Conservation (phyloP, 2,888 invertebrate genomes). For the Diplolepis rosae region DNA sequence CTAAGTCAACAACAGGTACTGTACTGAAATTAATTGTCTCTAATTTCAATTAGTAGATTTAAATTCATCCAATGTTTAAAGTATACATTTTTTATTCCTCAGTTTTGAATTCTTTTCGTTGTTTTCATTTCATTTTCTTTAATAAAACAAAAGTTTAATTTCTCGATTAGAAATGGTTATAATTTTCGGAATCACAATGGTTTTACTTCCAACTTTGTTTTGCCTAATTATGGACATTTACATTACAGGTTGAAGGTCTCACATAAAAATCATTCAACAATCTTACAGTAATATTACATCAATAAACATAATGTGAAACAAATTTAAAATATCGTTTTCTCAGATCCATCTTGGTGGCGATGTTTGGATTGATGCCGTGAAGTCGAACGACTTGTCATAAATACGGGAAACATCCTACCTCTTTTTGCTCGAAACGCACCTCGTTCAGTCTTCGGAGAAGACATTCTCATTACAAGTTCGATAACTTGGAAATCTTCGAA, state of each 20-base stretch:
- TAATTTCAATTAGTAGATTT: not conserved
- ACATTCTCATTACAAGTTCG: not conserved
- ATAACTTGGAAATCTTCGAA: not conserved
- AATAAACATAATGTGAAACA: too few species aligned
- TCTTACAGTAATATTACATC: too few species aligned
- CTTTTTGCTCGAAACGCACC: not conserved
- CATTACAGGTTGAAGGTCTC: not conserved
- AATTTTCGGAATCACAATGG: not conserved
- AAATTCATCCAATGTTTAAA: too few species aligned
- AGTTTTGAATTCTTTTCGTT: too few species aligned
- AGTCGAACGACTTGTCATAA: not conserved
- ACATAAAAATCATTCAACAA: not conserved
- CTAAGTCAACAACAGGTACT: too few species aligned
- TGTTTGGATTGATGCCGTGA: not conserved
- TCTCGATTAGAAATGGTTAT: too few species aligned
- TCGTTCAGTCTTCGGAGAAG: not conserved
- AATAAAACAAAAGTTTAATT: too few species aligned
- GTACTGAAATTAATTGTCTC: not conserved
- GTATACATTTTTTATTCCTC: too few species aligned
- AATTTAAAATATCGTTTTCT: too few species aligned
- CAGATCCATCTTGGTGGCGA: not conserved
- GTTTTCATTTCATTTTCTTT: too few species aligned
- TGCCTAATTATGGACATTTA: too few species aligned
- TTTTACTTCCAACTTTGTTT: not conserved
- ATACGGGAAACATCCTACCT: not conserved